These are phyloP conservation scores for Criorhina ranunculi DNA, from an alignment of 2,888 invertebrate genomes.

Conservation along the genomic window DNA sequence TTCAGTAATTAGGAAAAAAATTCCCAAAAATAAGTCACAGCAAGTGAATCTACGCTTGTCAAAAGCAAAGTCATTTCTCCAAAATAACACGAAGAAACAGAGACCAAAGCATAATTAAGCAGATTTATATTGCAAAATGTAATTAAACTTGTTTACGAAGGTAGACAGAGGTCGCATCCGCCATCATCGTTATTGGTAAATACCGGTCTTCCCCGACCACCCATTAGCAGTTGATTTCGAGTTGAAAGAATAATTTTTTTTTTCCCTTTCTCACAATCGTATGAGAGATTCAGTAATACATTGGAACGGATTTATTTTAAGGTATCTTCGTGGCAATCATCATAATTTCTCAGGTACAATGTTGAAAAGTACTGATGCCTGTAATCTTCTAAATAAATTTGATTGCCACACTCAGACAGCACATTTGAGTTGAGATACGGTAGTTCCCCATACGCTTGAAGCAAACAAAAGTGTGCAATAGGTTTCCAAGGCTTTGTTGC, in stretches of 20 bases:
- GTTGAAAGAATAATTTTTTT: background rate
- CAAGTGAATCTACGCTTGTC: background rate
- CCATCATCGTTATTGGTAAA: background rate
- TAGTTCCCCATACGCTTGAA: too few relatives aligned
- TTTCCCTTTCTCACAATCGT: background rate
- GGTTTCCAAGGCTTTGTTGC: too few relatives aligned
- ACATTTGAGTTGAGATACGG: too few relatives aligned
- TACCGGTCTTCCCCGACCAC: background rate
- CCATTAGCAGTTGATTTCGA: background rate
- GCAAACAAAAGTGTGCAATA: too few relatives aligned
- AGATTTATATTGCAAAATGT: constrained; percentile 13
- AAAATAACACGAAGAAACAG: background rate
- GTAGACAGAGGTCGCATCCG: background rate
- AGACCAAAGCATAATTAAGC: background rate
- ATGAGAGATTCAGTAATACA: too few relatives aligned
- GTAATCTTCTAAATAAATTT: too few relatives aligned
- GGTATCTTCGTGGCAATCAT: too few relatives aligned
- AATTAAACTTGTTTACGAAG: constrained; percentile 18
- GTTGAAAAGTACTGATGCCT: too few relatives aligned
- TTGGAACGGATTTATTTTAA: too few relatives aligned
- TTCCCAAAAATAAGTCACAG: background rate
- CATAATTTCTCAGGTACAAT: too few relatives aligned
- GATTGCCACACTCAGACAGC: too few relatives aligned
- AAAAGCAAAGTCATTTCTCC: background rate
- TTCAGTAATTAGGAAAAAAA: constrained; percentile 16